Conservation (phyloP, 2,888 invertebrate genomes). For the Chymomyza caudatula region DNA sequence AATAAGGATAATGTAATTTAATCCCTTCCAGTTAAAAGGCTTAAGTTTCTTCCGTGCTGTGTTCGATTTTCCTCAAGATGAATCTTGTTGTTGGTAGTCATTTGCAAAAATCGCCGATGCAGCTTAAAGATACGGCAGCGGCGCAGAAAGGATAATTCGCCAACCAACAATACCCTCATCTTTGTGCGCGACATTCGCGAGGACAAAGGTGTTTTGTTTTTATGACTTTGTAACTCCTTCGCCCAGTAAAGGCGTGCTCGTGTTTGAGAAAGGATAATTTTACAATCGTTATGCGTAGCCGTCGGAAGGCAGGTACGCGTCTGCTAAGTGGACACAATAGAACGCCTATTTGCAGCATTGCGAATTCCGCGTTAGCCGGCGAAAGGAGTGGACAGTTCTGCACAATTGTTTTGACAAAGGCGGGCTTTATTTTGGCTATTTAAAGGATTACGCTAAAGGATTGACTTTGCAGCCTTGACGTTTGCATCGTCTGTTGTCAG, state of each 20-base stretch:
- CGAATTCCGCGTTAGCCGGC: slow-evolving; percentile 40
- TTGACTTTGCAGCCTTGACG: slow-evolving; percentile 75
- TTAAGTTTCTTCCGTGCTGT: slow-evolving; percentile 20
- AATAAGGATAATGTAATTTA: slow-evolving; percentile 75
- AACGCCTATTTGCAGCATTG: slow-evolving; percentile 58
- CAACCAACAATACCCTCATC: slow-evolving; percentile 44
- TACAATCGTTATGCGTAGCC: slow-evolving; percentile 54
- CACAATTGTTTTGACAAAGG: slow-evolving; percentile 73
- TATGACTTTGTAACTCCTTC: slow-evolving; percentile 74
- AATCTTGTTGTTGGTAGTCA: slow-evolving; percentile 40
- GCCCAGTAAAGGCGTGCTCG: slow-evolving; percentile 40
- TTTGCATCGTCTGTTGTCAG: slow-evolving; percentile 30
- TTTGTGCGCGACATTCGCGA: slow-evolving; percentile 15
- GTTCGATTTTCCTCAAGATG: neutral
- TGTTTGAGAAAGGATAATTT: slow-evolving; percentile 64
- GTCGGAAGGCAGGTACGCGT: slow-evolving; percentile 50
- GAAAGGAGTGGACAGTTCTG: slow-evolving; percentile 51
- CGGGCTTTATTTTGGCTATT: slow-evolving; percentile 77
- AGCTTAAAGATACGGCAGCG: slow-evolving; percentile 54
- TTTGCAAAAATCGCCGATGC: slow-evolving; percentile 40
- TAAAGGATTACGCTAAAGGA: slow-evolving; percentile 78
- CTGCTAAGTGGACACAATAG: slow-evolving; percentile 57
- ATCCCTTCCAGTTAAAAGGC: slow-evolving; percentile 71
- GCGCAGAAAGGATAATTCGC: slow-evolving; percentile 60
- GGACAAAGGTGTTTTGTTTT: slow-evolving; percentile 74